Evolutionary conservation across 2,113 vertebrate species (phyloP).

Genomic region (Mormyrus lacerda): DNA sequence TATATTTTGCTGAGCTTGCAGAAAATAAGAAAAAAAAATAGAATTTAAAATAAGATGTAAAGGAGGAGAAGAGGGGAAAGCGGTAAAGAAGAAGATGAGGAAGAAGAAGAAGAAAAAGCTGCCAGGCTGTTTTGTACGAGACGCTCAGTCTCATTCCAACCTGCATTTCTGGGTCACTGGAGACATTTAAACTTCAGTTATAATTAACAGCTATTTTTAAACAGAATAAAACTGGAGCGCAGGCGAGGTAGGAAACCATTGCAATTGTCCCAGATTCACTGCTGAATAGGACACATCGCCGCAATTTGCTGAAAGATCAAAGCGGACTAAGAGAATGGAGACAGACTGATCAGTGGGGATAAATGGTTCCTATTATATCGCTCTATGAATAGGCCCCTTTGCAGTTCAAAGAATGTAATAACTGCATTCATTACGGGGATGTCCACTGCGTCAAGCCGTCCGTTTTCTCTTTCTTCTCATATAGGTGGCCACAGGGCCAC

Average conservation of each 20-base stretch:
- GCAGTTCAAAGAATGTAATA: slow-evolving; percentile 99
- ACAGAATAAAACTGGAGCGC: slow-evolving; percentile 93
- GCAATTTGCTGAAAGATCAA: slow-evolving; percentile 99
- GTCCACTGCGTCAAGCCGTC: slow-evolving; percentile 76
- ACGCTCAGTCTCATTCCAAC: slow-evolving; percentile 87
- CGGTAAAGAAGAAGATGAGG: slow-evolving; percentile 40
- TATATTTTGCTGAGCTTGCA: slow-evolving; percentile 1
- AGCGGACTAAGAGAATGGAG: slow-evolving; percentile 93
- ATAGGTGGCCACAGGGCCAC: slow-evolving; percentile 61
- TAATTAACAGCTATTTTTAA: slow-evolving; percentile 99
- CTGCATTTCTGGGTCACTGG: slow-evolving; percentile 99
- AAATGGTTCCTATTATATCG: slow-evolving; percentile 99
- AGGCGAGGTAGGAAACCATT: slow-evolving; percentile 99
- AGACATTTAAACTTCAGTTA: slow-evolving; percentile 99
- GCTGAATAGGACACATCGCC: slow-evolving; percentile 99
- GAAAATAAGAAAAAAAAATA: background rate
- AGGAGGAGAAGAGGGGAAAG: slow-evolving; percentile 31
- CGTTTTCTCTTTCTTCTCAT: slow-evolving; percentile 42
- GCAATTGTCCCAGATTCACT: slow-evolving; percentile 99
- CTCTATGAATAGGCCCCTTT: slow-evolving; percentile 97
- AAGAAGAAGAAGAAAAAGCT: background rate
- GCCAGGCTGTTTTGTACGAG: slow-evolving; percentile 61
- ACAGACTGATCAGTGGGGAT: slow-evolving; percentile 97
- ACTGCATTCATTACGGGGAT: slow-evolving; percentile 97
- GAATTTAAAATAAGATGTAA: background rate